Conservation (phyloP, 2,888 invertebrate species). For the Nesidiocoris tenuis region DNA sequence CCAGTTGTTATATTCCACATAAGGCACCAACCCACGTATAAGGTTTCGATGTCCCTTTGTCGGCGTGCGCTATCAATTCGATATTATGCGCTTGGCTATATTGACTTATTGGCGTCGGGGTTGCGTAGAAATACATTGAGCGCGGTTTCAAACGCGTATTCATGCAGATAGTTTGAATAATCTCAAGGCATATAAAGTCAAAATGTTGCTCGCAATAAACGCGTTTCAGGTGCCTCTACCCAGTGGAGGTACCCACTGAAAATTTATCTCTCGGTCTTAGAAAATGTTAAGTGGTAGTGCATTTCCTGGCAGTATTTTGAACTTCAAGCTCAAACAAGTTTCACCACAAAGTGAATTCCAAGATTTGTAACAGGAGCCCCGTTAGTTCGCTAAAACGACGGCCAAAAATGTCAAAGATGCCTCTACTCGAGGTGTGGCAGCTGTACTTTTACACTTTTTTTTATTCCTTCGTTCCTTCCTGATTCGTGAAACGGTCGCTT, state of each 20-base stretch:
- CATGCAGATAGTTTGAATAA: neutral
- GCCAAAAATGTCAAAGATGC: no score
- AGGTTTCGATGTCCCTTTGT: neutral
- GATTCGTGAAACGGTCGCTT: neutral
- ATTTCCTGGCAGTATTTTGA: no score
- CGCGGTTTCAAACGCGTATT: neutral
- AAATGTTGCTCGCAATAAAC: no score
- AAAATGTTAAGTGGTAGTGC: no score
- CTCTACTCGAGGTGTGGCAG: neutral
- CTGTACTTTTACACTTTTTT: no score
- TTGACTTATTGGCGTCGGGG: neutral
- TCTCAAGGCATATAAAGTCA: neutral
- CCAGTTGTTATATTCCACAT: neutral
- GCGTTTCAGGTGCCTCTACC: no score
- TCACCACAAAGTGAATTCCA: no score
- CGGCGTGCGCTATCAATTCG: neutral
- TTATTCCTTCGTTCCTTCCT: neutral
- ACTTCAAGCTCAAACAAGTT: no score
- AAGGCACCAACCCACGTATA: neutral
- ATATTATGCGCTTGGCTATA: neutral
- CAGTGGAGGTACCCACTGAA: no score
- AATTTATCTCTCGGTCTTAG: no score
- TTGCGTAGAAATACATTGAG: neutral
- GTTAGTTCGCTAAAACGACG: no score
- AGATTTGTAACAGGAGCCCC: no score